Conservation (phyloP, 2,888 invertebrate species). For the Drosophila meridiana region DNA sequence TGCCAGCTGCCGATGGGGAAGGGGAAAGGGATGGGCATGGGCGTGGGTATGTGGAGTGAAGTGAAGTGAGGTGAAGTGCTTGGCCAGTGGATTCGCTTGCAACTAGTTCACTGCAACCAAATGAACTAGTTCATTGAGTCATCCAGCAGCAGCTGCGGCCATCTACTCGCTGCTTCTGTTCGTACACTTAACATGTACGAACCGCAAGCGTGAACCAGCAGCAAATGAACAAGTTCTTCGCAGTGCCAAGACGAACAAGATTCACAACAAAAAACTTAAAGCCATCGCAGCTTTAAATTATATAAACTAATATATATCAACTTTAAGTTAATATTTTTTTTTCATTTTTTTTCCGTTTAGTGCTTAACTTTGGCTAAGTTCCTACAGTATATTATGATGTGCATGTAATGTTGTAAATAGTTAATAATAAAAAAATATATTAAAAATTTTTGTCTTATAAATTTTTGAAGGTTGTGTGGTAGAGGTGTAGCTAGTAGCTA, state of each 20-base stretch:
- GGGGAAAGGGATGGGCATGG: background rate
- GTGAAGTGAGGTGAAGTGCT: constrained; percentile 1
- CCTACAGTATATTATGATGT: background rate
- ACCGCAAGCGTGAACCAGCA: constrained; percentile 20
- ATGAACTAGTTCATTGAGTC: constrained; percentile 27
- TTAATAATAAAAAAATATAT: background rate
- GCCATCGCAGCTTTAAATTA: background rate
- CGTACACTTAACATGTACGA: background rate
- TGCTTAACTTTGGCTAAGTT: constrained; percentile 9
- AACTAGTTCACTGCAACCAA: constrained; percentile 29
- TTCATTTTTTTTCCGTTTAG: background rate
- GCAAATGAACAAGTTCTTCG: constrained; percentile 14
- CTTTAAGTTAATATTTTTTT: background rate
- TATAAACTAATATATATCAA: background rate
- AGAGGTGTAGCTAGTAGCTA: background rate
- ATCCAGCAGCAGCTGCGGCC: background rate
- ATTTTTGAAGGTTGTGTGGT: background rate
- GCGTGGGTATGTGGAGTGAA: background rate
- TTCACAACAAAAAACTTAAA: background rate
- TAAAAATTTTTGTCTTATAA: background rate
- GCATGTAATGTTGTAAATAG: constrained; percentile 21
- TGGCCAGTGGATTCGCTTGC: constrained; percentile 9
- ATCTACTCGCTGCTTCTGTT: constrained; percentile 2
- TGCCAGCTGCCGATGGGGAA: background rate
- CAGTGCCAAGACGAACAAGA: constrained; percentile 32